These are phyloP conservation scores for Apostichopus japonicus DNA, from an alignment of 35 echinoderm and acorn worm species.

Conservation along the genomic window DNA sequence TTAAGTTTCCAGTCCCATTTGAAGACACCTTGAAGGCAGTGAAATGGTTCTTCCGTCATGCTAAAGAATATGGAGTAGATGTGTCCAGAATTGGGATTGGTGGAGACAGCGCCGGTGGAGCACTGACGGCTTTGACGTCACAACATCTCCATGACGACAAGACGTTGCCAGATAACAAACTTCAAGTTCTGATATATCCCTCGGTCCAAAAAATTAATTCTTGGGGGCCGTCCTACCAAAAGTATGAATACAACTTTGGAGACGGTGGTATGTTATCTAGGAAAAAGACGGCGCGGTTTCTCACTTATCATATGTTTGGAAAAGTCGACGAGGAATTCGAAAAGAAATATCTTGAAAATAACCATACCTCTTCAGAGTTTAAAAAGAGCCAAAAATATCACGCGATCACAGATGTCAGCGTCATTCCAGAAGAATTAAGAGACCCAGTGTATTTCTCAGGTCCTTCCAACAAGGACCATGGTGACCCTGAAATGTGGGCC, in stretches of 20 bases:
- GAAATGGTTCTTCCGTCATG: slow-evolving; percentile 67
- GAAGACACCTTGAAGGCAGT: slow-evolving; percentile 69
- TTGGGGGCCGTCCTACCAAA: slow-evolving; percentile 63
- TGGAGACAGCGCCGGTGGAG: slow-evolving; percentile 79
- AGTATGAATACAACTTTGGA: slow-evolving; percentile 66
- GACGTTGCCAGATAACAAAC: slow-evolving; percentile 55
- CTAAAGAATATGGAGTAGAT: slow-evolving; percentile 65
- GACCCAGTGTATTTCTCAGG: slow-evolving; percentile 21
- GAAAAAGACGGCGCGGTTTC: slow-evolving; percentile 27
- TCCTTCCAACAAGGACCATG: slow-evolving; percentile 26
- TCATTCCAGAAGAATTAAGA: slow-evolving; percentile 60
- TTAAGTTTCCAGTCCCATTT: slow-evolving; percentile 44
- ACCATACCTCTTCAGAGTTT: slow-evolving; percentile 66
- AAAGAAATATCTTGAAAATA: slow-evolving; percentile 29
- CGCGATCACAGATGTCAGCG: slow-evolving; percentile 8
- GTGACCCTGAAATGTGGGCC: slow-evolving; percentile 53
- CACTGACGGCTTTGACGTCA: slow-evolving; percentile 44
- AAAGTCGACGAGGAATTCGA: slow-evolving; percentile 49
- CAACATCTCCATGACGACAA: slow-evolving; percentile 64
- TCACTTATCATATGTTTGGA: slow-evolving; percentile 43
- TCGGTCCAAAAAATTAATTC: slow-evolving; percentile 60
- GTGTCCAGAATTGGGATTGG: slow-evolving; percentile 43
- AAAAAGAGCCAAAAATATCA: slow-evolving; percentile 1
- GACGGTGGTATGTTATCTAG: slow-evolving; percentile 36
- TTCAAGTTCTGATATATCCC: slow-evolving; percentile 75